These are phyloP conservation scores for Lampris incognitus DNA, from an alignment of 2,113 vertebrate genomes.

Conservation along the genomic window DNA sequence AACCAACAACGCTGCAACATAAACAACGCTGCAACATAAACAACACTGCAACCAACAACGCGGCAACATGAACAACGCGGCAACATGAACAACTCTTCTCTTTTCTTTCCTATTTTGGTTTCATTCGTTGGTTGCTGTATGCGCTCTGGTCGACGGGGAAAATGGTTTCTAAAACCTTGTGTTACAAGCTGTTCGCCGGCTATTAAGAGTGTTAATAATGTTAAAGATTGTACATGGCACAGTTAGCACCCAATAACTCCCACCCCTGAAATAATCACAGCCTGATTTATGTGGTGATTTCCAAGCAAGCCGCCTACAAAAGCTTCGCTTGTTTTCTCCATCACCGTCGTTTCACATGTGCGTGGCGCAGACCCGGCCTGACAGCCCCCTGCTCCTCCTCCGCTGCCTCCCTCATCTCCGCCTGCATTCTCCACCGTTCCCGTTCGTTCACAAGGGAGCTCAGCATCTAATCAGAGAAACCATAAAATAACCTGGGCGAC, in stretches of 20 bases:
- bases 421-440: slow-evolving; percentile 18
- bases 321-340: slow-evolving; percentile 52
- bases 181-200: slow-evolving; percentile 55
- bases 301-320: slow-evolving; percentile 30
- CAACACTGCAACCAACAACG: too few relatives aligned
- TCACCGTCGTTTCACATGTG: slow-evolving; percentile 43
- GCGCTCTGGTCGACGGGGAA: too few relatives aligned
- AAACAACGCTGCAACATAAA: too few relatives aligned
- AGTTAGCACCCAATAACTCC: slow-evolving; percentile 60
- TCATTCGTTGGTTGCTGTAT: slow-evolving; percentile 11
- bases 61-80: too few relatives aligned
- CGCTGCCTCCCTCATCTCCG: slow-evolving; percentile 41
- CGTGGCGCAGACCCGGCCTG: slow-evolving; percentile 42
- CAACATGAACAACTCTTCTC: slow-evolving; percentile 48
- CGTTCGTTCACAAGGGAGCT: slow-evolving; percentile 12
- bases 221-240: slow-evolving; percentile 34
- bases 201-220: slow-evolving; percentile 57
- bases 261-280: slow-evolving; percentile 56
- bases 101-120: slow-evolving; percentile 40
- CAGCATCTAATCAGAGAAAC: slow-evolving; percentile 38
- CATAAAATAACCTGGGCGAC: background rate
- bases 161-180: slow-evolving; percentile 29
- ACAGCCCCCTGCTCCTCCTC: slow-evolving; percentile 31
- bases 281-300: slow-evolving; percentile 59
- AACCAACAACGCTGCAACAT: too few relatives aligned